Evolutionary conservation across 2,888 invertebrate species (phyloP).

Genomic region (Caenorhabditis sinica): DNA sequence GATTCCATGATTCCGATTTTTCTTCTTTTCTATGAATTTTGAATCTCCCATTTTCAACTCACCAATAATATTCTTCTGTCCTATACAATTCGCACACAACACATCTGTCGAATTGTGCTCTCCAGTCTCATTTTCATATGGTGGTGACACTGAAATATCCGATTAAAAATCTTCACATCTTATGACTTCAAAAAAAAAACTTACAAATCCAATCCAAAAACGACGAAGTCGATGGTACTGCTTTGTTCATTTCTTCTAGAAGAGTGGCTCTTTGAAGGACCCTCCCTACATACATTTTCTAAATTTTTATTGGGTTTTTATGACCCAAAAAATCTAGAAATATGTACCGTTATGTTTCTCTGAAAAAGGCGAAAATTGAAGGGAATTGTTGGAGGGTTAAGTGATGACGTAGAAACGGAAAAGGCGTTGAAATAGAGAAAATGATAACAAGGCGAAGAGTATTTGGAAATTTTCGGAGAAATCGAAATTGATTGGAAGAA

Average conservation of each 20-base stretch:
- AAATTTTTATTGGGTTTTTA: no score
- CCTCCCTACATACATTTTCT: neutral
- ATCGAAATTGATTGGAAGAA: neutral
- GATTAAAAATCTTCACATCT: neutral
- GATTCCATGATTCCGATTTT: neutral
- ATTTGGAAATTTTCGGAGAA: slow-evolving; percentile 24
- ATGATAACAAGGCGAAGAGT: neutral
- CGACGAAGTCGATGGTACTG: slow-evolving; percentile 37
- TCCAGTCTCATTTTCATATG: slow-evolving; percentile 32
- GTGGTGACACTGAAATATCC: slow-evolving; percentile 40
- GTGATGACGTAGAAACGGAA: neutral
- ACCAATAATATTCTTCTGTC: slow-evolving; percentile 58
- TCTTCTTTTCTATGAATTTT: neutral
- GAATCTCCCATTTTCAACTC: neutral
- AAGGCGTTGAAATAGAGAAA: neutral
- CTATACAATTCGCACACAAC: slow-evolving; percentile 71
- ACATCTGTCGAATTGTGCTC: slow-evolving; percentile 64
- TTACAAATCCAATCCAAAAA: slow-evolving; percentile 54
- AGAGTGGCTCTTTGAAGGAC: neutral
- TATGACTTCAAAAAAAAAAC: no score
- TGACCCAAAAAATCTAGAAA: neutral
- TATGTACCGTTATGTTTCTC: neutral
- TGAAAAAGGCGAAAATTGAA: slow-evolving; percentile 7
- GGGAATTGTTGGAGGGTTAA: neutral
- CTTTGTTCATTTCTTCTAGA: neutral